A percentile compares a stretch with the other conserved stretches of the same genome.
Conservation (phyloP, 2,888 invertebrate genomes). For the Nebria brevicollis region DNA sequence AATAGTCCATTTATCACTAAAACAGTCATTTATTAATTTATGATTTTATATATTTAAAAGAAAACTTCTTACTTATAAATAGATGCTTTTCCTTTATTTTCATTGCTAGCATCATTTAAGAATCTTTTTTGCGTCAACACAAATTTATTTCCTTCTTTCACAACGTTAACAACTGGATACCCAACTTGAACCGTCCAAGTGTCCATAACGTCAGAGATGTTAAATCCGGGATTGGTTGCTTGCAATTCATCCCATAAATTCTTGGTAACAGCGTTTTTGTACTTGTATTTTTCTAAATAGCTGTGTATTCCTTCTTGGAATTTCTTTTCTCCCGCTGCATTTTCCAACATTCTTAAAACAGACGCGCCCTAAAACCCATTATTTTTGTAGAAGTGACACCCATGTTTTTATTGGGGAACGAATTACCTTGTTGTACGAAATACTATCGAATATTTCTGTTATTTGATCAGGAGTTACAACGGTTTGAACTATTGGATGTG, state of each 20-base stretch:
- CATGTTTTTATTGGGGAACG: neutral
- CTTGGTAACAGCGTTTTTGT: constrained; percentile 80
- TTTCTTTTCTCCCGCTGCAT: constrained; percentile 75
- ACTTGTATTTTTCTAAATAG: constrained; percentile 77
- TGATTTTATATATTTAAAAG: neutral
- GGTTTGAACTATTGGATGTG: constrained; percentile 89
- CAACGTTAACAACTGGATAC: constrained; percentile 78
- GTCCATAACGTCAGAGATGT: constrained; percentile 74
- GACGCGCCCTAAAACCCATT: constrained; percentile 76
- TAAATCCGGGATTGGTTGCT: constrained; percentile 65
- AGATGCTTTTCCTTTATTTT: constrained; percentile 63
- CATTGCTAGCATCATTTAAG: constrained; percentile 74
- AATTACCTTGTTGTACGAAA: constrained; percentile 87
- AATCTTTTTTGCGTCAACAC: constrained; percentile 80
- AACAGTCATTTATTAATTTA: constrained; percentile 51
- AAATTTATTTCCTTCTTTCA: constrained; percentile 63
- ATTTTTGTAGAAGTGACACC: neutral
- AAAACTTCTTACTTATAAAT: constrained; percentile 60
- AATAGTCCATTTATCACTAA: constrained; percentile 85
- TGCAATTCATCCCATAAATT: constrained; percentile 79
- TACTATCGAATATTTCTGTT: constrained; percentile 88
- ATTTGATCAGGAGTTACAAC: constrained; percentile 90
- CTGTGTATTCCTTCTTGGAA: constrained; percentile 79
- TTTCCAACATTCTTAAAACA: constrained; percentile 87
- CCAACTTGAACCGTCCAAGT: constrained; percentile 94